A percentile compares a stretch with the other conserved stretches of the same genome.
Conservation (phyloP, 2,113 vertebrate species). For the Butorides virescens region DNA sequence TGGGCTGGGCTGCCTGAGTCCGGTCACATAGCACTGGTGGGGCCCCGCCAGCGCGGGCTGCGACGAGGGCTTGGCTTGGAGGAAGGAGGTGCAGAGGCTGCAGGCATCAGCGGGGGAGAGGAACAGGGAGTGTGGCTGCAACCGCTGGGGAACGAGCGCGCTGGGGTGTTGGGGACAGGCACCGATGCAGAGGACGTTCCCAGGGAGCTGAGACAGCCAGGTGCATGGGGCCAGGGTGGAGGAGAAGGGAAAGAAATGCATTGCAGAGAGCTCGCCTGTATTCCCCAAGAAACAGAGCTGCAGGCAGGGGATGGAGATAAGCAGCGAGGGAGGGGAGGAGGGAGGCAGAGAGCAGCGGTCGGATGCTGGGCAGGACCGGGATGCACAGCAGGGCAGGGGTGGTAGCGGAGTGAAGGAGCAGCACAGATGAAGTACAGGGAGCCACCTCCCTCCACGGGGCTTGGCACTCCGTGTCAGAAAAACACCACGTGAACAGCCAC, state of each 20-base stretch:
- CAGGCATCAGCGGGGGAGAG: neutral
- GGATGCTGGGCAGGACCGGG: conserved; percentile 7
- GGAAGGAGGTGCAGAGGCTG: conserved; percentile 63
- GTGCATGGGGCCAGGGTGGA: neutral
- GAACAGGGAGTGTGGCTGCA: neutral
- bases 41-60: conserved; percentile 44
- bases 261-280: accelerated
- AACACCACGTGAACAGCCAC: neutral
- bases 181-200: neutral
- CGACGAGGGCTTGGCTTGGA: neutral
- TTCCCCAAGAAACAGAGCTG: neutral
- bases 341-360: neutral
- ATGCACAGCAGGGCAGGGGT: neutral
- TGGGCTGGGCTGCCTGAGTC: conserved; percentile 66
- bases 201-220: neutral
- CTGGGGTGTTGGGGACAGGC: neutral
- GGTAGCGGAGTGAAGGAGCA: neutral
- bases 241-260: neutral
- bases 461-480: neutral
- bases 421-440: neutral
- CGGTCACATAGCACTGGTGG: conserved; percentile 68
- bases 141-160: accelerated
- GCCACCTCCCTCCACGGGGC: neutral
- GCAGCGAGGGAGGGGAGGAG: neutral
- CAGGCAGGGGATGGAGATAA: neutral